Evolutionary conservation across 2,797 vertebrate genomes (phyloP).

Genomic region (Schizopygopsis malacanthus): DNA sequence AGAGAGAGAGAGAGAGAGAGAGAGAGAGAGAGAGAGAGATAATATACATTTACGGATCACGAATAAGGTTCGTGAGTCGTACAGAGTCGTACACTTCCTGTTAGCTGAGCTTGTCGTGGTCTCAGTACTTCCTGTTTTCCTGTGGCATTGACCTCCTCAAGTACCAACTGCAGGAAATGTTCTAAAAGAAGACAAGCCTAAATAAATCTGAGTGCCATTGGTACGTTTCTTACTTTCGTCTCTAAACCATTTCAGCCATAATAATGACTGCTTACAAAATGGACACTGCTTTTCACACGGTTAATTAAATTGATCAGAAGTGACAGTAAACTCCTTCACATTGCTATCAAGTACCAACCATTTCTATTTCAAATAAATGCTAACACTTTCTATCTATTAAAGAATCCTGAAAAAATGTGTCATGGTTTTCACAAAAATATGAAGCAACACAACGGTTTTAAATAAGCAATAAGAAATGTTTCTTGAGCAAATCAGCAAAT

Average conservation of each 20-base stretch:
- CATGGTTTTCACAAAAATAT: not conserved
- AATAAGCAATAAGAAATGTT: not conserved
- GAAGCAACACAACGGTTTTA: not conserved
- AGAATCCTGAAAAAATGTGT: not conserved
- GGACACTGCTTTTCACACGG: not conserved
- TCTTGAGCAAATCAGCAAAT: not conserved
- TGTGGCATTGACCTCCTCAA: slow-evolving; percentile 40
- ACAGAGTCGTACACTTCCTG: slow-evolving; percentile 46
- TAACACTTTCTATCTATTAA: not conserved
- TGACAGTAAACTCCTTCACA: not conserved
- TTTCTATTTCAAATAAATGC: not conserved
- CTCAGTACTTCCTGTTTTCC: slow-evolving; percentile 56
- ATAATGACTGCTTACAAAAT: not conserved
- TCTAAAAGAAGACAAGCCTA: slow-evolving; percentile 7
- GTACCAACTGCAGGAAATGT: slow-evolving; percentile 40
- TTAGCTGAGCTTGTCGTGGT: slow-evolving; percentile 15
- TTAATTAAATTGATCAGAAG: not conserved
- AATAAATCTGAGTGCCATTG: slow-evolving; percentile 11
- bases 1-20: not conserved
- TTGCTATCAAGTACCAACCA: not conserved
- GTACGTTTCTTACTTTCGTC: not conserved
- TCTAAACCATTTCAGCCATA: not conserved
- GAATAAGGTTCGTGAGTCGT: slow-evolving; percentile 22
- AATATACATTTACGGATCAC: not conserved
- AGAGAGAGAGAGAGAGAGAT: not conserved